Base-by-base conservation (phyloP, 2,113 vertebrate species). In the Sinocyclocheilus grahami region DNA sequence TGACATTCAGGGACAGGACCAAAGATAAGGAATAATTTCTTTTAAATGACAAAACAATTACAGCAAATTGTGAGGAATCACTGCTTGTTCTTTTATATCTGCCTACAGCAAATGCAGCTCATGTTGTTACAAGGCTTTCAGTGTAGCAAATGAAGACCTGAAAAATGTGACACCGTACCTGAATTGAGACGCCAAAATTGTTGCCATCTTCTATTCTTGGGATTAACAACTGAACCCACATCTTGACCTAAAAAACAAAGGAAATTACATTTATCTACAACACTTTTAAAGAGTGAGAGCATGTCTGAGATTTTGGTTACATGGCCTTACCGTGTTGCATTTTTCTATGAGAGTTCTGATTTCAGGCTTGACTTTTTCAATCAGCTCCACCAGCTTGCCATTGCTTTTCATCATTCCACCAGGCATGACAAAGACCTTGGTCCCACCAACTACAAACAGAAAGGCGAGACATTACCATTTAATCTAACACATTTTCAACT, bases 161-260 rank as follows among this genome's bases (percentile, higher is more conserved):
- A 74, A 10, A 30, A 80, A 78, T 27, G 30, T 58, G 51, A 16
- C 18, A 83, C 24, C 5, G 22, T 86, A 98, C 97, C 96, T 99
- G 98, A 95, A 99, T 99, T 72, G 98, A 99, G 77, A 99, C 98
- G 0, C 98, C 98, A 39, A 99, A 99, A 94, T 99, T 99, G 94
- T 99, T 99, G 55, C 98, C 98, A 87, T 99, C 98, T 92, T 99
- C 98, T 98, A 99, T 99, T 94, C 98, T 97, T 63, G 98, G 98
- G 89, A 99, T 99, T 78, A 99, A 95, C 88, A 99, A 96, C 91
- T 99, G 98, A 90, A 99, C 97, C 98, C 98, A 99, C 98, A 99
- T 99, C 96, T 99, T 99, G 87, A 99, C 98, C 98, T 99, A 87
- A 0, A 84, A 6, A 3, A 55, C 3, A 58, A 71, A 67, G 39